Percentiles rank a stretch among this genome's conserved stretches.
phyloP scores from a whole-genome alignment of 2,888 invertebrate genomes.

The Arrhopalites spinosus region DNA sequence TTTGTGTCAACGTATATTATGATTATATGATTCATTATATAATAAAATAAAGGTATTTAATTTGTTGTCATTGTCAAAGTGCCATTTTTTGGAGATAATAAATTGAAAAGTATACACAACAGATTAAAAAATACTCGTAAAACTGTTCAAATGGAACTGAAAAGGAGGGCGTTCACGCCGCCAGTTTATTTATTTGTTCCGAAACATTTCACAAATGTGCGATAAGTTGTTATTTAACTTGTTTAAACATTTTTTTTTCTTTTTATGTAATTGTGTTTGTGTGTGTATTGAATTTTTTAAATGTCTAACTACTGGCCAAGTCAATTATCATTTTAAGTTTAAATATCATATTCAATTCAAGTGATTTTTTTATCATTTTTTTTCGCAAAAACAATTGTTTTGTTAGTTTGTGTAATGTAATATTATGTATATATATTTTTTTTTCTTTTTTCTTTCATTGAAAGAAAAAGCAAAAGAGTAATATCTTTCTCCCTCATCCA shows the following conservation, averaged over 20 bases:
- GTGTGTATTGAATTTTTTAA: conserved; percentile 4
- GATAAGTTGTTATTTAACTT: conserved; percentile 31
- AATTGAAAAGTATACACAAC: no score
- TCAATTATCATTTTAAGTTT: conserved; percentile 20
- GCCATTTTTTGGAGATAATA: conserved; percentile 25
- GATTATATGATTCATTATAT: neutral
- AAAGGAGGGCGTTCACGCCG: conserved; percentile 12
- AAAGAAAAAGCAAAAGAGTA: conserved; percentile 22
- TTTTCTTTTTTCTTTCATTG: conserved; percentile 13
- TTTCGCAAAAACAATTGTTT: no score
- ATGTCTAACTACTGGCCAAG: conserved; percentile 28
- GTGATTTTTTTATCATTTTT: neutral
- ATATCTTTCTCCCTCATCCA: neutral
- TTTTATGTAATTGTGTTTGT: conserved; percentile 21
- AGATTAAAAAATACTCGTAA: neutral
- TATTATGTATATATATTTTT: neutral
- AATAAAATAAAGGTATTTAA: conserved; percentile 5
- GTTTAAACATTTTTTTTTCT: conserved; percentile 21
- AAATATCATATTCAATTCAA: conserved; percentile 6
- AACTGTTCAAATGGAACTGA: conserved; percentile 11
- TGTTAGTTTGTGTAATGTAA: no score
- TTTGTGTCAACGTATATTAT: neutral
- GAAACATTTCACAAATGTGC: no score
- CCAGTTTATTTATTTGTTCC: conserved; percentile 5
- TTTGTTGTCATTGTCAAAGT: conserved; percentile 14